Evolutionary conservation across 1,140 invertebrate genomes (phyloP).

Genomic region (Cherax quadricarinatus): DNA sequence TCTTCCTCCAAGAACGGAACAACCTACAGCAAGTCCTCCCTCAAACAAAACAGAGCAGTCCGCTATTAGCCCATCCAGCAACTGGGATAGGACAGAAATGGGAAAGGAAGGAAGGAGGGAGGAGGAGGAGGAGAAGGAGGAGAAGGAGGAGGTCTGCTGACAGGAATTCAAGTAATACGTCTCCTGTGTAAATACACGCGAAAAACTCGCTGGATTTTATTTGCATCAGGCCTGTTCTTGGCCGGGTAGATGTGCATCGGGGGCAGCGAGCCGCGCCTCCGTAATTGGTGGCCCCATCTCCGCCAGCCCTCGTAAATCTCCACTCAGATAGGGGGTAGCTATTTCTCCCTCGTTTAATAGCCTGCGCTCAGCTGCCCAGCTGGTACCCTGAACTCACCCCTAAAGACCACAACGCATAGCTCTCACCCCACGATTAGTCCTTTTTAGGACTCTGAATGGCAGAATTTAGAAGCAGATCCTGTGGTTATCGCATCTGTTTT

Average conservation of each 20-base stretch:
- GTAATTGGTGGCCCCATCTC: not conserved
- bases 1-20: too few species aligned
- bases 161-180: not conserved
- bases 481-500: too few species aligned
- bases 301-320: not conserved
- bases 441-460: too few species aligned
- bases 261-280: not conserved
- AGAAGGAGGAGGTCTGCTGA: not conserved
- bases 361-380: not conserved
- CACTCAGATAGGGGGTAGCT: not conserved
- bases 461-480: too few species aligned
- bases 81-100: too few species aligned
- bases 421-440: too few species aligned
- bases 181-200: not conserved
- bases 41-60: too few species aligned
- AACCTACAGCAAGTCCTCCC: too few species aligned
- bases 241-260: not conserved
- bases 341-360: not conserved
- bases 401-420: not conserved
- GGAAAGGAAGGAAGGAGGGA: too few species aligned
- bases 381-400: not conserved
- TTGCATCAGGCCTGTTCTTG: not conserved
- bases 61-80: too few species aligned
- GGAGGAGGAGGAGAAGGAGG: too few species aligned
- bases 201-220: not conserved